phyloP scores from a whole-genome alignment of 2,797 vertebrate species.

The Clarias pachynema region DNA sequence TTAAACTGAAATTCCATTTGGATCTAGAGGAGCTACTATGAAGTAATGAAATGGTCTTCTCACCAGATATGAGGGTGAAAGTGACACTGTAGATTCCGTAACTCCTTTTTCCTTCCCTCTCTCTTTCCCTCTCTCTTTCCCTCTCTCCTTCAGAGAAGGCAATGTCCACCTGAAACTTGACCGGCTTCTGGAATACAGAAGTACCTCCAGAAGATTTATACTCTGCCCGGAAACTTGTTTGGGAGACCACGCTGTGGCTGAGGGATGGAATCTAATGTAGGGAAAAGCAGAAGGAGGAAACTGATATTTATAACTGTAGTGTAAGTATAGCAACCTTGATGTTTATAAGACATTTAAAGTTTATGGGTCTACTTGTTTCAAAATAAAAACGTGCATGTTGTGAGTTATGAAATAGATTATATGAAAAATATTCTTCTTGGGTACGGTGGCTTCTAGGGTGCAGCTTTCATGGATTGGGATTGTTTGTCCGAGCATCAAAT shows the following conservation, averaged over 20 bases:
- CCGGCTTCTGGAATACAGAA: constrained; percentile 85
- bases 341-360: not conserved
- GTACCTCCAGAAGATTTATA: constrained; percentile 71
- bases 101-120: constrained; percentile 65
- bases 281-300: constrained; percentile 12
- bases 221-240: constrained; percentile 64
- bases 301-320: not conserved
- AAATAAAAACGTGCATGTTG: not conserved
- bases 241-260: constrained; percentile 51
- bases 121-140: constrained; percentile 40
- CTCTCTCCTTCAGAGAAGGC: constrained; percentile 67
- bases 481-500: too few species aligned
- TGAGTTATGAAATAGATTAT: not conserved
- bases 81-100: constrained; percentile 92
- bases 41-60: constrained; percentile 28
- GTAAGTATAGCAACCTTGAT: not conserved
- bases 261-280: constrained; percentile 64
- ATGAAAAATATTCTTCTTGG: not conserved
- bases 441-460: too few species aligned
- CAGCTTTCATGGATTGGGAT: too few species aligned
- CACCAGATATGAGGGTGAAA: constrained; percentile 91
- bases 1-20: not conserved
- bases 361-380: not conserved
- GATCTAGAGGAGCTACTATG: not conserved
- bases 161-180: constrained; percentile 81